phyloP scores from a whole-genome alignment of 2,888 invertebrate species.

The Prosopocoilus inquinatus region DNA sequence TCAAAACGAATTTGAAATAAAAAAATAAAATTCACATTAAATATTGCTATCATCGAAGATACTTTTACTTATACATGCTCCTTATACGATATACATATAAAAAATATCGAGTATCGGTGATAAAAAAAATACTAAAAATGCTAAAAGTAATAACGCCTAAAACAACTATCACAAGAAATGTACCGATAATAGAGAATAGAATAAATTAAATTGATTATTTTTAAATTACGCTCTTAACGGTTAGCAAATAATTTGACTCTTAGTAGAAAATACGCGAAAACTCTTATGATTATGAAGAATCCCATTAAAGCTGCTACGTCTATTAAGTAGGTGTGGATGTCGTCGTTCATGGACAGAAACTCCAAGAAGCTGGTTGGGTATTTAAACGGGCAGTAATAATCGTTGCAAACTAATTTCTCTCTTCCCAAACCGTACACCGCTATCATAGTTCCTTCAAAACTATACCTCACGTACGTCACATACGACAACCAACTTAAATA shows the following conservation, averaged over 20 bases:
- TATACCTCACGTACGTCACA: conserved; percentile 86
- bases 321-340: conserved; percentile 65
- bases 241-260: conserved; percentile 67
- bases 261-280: conserved; percentile 79
- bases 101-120: conserved; percentile 20
- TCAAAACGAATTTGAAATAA: conserved; percentile 10
- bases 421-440: conserved; percentile 88
- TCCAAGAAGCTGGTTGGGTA: conserved; percentile 79
- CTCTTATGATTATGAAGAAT: conserved; percentile 75
- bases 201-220: conserved; percentile 59
- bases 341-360: conserved; percentile 79
- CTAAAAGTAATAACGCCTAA: conserved; percentile 9
- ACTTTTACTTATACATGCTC: conserved; percentile 2
- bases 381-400: conserved; percentile 80
- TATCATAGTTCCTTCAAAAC: conserved; percentile 90
- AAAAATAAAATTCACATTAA: conserved; percentile 17
- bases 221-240: conserved; percentile 59
- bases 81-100: conserved; percentile 11
- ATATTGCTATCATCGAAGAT: conserved; percentile 14
- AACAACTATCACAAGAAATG: conserved; percentile 22
- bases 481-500: conserved; percentile 90
- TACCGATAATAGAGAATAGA: conserved; percentile 21
- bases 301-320: conserved; percentile 79
- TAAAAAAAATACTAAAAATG: conserved; percentile 19
- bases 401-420: conserved; percentile 76